A percentile compares a stretch with the other conserved stretches of the same genome.
Evolutionary conservation across 1,140 invertebrate genomes (phyloP).

Genomic region (Hyles euphorbiae): DNA sequence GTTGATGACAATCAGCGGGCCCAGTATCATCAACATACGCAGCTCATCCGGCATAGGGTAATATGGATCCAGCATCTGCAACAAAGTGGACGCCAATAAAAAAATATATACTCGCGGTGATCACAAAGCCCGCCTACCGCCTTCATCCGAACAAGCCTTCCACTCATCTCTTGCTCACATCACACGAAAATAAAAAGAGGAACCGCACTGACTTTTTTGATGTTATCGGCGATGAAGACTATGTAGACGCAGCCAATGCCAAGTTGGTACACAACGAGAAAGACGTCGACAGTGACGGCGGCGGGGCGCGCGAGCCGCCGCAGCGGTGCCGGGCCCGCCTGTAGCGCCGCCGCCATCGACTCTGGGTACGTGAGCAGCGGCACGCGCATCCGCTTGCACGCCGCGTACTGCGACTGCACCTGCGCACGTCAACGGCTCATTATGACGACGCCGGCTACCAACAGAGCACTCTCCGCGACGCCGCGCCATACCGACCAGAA

Average conservation of each 20-base stretch:
- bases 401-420: slow-evolving; percentile 72
- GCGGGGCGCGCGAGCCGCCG: slow-evolving; percentile 76
- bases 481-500: slow-evolving; percentile 59
- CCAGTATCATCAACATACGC: slow-evolving; percentile 79
- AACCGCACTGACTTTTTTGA: slow-evolving; percentile 76
- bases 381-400: slow-evolving; percentile 75
- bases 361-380: slow-evolving; percentile 80
- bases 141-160: too few species aligned
- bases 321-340: slow-evolving; percentile 76
- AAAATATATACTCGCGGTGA: background rate
- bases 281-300: slow-evolving; percentile 78
- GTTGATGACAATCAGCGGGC: slow-evolving; percentile 83
- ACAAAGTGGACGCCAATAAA: background rate
- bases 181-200: background rate
- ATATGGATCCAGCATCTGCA: slow-evolving; percentile 70
- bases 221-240: slow-evolving; percentile 87
- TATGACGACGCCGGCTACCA: background rate
- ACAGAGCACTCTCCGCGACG: slow-evolving; percentile 30
- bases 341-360: slow-evolving; percentile 79
- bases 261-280: slow-evolving; percentile 90
- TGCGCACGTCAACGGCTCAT: slow-evolving; percentile 9
- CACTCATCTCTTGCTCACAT: background rate
- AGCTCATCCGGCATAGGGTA: slow-evolving; percentile 65
- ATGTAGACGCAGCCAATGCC: slow-evolving; percentile 94
- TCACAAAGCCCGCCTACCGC: too few species aligned